Base-by-base conservation (phyloP, 2,888 invertebrate genomes). In the Disparrhopalites patrizii region DNA sequence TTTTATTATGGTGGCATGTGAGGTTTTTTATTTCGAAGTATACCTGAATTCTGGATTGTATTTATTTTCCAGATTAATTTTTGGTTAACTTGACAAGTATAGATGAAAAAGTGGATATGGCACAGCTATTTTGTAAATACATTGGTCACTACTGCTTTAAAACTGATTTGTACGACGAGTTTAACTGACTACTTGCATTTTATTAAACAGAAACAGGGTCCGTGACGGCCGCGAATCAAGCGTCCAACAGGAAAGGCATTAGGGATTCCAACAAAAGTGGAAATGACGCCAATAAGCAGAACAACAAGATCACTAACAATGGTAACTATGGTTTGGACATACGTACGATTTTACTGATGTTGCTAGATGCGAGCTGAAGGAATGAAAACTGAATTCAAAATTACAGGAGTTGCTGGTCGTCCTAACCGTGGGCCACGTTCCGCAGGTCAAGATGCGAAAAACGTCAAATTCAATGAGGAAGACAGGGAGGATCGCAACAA, bases 401-500 rank as follows among this genome's bases (percentile, higher is more conserved):
- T 8, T 30, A 30, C 15, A 55, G 64, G 64, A 13, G 40, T 25
- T 20, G 56, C 33, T 8, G 47, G 64, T 40, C 63, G 66, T 25
- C 56, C 70, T n/a, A 68, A 68, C 57, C 72, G 74, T 38, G 65
- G 66, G 28, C 72, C 72, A 36, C 66, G 72, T 36, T 61, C 68
- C 38, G 70, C 69, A 20, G 70, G 73, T 28, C 66, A 73, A 51
- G 81, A 81, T 66, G 79, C 28, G 13, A 30, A 82, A 68, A 83
- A 81, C 67, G 82, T 82, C 64, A 83, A 82, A 76, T 83, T 82
- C 76, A 81, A 78, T 33, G 75, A 73, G 25, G 85, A 87, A 77
- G 84, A 85, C 66, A 84, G 87, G 47, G 91, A 91, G 77, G 88
- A 88, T 78, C 85, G 90, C 71, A 86, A 87, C 76, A 88, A 86